These are phyloP conservation scores for Heteractis magnifica DNA, from an alignment of 92 coral and sea anemone species.

Conservation along the genomic window DNA sequence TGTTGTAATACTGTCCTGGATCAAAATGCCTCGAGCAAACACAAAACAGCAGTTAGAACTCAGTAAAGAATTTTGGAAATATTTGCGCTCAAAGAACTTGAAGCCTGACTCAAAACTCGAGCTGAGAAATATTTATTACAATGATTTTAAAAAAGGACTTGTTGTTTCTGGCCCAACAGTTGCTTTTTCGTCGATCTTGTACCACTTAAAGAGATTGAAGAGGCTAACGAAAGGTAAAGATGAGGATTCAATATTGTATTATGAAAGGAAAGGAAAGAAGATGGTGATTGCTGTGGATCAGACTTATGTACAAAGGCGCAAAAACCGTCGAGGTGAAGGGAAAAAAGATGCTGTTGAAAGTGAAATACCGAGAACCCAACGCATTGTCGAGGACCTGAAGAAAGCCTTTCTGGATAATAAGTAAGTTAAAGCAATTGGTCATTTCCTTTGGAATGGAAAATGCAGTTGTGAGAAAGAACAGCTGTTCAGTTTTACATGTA, in stretches of 20 bases:
- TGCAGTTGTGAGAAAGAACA: neutral
- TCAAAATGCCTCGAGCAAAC: conserved; percentile 45
- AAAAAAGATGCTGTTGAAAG: conserved; percentile 10
- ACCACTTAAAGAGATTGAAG: conserved; percentile 58
- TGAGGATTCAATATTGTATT: conserved; percentile 52
- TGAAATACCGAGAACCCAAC: conserved; percentile 22
- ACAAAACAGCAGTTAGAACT: conserved; percentile 21
- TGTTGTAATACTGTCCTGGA: neutral
- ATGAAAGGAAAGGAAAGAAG: conserved; percentile 55
- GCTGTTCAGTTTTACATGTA: no score
- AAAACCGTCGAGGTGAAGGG: conserved; percentile 13
- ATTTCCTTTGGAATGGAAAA: neutral
- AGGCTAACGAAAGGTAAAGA: conserved; percentile 52
- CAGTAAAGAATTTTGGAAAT: conserved; percentile 64
- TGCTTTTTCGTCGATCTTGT: conserved; percentile 50
- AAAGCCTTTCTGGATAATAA: conserved; percentile 53
- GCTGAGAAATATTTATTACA: conserved; percentile 56
- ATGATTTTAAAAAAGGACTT: conserved; percentile 43
- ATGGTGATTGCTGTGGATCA: conserved; percentile 75
- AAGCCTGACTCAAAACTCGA: conserved; percentile 56
- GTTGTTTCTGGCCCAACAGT: conserved; percentile 20
- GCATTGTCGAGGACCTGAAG: conserved; percentile 43
- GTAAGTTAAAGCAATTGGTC: conserved; percentile 24
- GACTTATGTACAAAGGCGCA: conserved; percentile 59
- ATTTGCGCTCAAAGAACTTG: conserved; percentile 49